Evolutionary conservation across 2,797 vertebrate species (phyloP).

Genomic region (Sebastolobus alascanus): DNA sequence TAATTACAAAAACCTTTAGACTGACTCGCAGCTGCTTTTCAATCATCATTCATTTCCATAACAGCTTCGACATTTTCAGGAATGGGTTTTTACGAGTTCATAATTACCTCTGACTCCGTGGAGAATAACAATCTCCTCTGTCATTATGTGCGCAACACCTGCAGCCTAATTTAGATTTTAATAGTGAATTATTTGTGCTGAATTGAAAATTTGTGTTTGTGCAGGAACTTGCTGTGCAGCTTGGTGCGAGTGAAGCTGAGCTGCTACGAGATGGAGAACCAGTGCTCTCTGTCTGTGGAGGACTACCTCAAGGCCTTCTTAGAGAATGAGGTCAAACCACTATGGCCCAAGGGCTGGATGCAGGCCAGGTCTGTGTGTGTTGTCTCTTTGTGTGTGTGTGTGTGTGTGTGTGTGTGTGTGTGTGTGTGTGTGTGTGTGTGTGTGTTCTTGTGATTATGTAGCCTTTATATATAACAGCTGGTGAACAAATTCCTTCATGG

Average conservation of each 20-base stretch:
- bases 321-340: constrained; percentile 95
- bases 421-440: not conserved
- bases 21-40: constrained; percentile 16
- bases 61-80: not conserved
- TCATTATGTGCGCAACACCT: constrained; percentile 17
- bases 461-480: not conserved
- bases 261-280: constrained; percentile 96
- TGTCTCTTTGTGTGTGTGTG: not conserved
- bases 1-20: constrained; percentile 19
- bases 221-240: constrained; percentile 94
- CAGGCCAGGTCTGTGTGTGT: constrained; percentile 90
- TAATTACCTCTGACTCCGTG: not conserved
- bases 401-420: not conserved
- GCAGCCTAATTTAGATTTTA: constrained; percentile 20
- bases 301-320: constrained; percentile 97
- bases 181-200: constrained; percentile 4
- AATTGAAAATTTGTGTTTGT: constrained; percentile 42
- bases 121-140: constrained; percentile 20
- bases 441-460: not conserved
- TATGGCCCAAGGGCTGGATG: constrained; percentile 99
- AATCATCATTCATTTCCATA: constrained; percentile 5
- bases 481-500: not conserved
- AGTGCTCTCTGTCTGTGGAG: constrained; percentile 94
- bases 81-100: not conserved
- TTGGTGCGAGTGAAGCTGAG: constrained; percentile 96